Evolutionary conservation across 2,113 vertebrate genomes (phyloP).

Genomic region (Oreochromis aureus): DNA sequence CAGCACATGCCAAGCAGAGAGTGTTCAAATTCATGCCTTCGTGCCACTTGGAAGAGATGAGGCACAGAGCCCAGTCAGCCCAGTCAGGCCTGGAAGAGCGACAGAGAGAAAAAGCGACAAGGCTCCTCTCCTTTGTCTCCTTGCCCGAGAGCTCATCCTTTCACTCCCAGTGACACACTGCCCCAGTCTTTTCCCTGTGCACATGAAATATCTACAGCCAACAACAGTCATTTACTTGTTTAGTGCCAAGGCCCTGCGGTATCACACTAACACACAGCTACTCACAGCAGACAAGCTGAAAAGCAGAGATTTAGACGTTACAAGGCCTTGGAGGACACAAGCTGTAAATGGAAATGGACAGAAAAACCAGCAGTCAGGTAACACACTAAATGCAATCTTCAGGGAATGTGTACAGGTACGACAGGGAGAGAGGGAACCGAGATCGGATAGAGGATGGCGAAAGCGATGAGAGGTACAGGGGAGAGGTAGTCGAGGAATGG

Average conservation of each 20-base stretch:
- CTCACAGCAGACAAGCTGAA: constrained; percentile 18
- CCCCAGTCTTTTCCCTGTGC: constrained; percentile 36
- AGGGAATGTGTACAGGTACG: neutral
- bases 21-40: constrained; percentile 19
- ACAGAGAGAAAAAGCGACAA: neutral
- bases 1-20: constrained; percentile 13
- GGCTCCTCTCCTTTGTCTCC: constrained; percentile 41
- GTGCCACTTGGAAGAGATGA: constrained; percentile 29
- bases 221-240: constrained; percentile 38
- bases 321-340: constrained; percentile 6
- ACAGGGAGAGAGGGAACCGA: neutral
- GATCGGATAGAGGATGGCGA: neutral
- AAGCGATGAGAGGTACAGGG: neutral
- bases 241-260: constrained; percentile 41
- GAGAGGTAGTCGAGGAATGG: neutral
- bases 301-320: constrained; percentile 33
- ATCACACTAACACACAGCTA: constrained; percentile 10
- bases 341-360: neutral
- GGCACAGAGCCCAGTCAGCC: constrained; percentile 19
- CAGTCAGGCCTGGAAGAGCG: constrained; percentile 28
- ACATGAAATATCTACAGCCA: constrained; percentile 37
- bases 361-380: neutral
- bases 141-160: constrained; percentile 51
- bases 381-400: neutral
- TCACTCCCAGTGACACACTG: constrained; percentile 55